Evolutionary conservation across 1,140 invertebrate species (phyloP).

Genomic region (Macrobrachium nipponense): DNA sequence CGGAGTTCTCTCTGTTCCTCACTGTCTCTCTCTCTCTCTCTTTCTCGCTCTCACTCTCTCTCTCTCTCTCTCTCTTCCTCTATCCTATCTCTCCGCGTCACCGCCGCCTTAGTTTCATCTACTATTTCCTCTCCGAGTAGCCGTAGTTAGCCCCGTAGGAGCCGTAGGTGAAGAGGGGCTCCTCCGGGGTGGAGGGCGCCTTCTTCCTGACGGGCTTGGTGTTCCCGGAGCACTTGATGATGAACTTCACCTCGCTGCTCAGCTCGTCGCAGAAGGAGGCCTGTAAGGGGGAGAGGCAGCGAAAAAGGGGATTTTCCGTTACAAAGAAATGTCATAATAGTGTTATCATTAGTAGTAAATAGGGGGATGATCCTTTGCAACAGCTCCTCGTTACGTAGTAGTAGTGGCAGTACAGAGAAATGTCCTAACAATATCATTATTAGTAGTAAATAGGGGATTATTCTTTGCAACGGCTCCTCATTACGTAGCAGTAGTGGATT

Average conservation of each 20-base stretch:
- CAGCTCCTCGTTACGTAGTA: too few relatives aligned
- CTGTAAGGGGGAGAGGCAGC: conserved; percentile 24
- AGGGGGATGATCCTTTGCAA: too few relatives aligned
- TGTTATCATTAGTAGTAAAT: too few relatives aligned
- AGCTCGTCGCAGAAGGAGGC: conserved; percentile 66
- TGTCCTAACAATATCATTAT: too few relatives aligned
- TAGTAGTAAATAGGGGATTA: too few relatives aligned
- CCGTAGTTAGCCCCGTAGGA: conserved; percentile 61
- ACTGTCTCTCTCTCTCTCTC: conserved; percentile 34
- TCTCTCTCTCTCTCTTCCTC: conserved; percentile 34
- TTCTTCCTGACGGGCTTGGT: conserved; percentile 65
- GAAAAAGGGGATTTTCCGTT: too few relatives aligned
- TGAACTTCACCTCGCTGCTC: conserved; percentile 65
- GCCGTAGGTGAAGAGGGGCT: conserved; percentile 62
- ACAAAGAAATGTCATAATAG: too few relatives aligned
- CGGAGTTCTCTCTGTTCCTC: neutral
- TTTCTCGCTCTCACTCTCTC: conserved; percentile 29
- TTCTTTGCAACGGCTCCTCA: too few relatives aligned
- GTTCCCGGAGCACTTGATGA: conserved; percentile 65
- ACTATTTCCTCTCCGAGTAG: conserved; percentile 55
- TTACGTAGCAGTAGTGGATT: conserved; percentile 5
- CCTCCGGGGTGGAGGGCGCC: conserved; percentile 56
- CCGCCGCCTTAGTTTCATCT: neutral
- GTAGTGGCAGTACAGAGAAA: neutral
- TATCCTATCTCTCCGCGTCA: neutral